Conservation (phyloP, 2,888 invertebrate species). For the Ophion ellenae region DNA sequence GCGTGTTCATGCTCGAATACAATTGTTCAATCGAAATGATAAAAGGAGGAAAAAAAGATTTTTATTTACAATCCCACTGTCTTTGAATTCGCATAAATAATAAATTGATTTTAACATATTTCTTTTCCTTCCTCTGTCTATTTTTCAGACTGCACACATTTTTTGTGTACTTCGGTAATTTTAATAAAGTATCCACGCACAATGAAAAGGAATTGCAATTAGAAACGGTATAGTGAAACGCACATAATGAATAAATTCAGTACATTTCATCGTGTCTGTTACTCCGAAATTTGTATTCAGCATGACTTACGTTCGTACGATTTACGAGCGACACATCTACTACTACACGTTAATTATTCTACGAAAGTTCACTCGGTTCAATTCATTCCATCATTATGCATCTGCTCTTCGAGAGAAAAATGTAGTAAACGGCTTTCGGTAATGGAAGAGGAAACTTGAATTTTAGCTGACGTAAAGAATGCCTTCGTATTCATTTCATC, state of each 20-base stretch:
- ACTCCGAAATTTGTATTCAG: not conserved
- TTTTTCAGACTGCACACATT: not conserved
- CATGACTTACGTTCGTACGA: not conserved
- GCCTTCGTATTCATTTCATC: constrained; percentile 61
- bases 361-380: constrained; percentile 29
- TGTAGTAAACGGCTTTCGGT: constrained; percentile 5
- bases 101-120: not conserved
- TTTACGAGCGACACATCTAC: not conserved
- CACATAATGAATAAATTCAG: not conserved
- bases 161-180: not conserved
- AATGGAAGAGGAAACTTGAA: constrained; percentile 14
- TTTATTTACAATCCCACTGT: not conserved
- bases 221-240: not conserved
- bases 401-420: constrained; percentile 47
- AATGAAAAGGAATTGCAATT: not conserved
- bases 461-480: constrained; percentile 39
- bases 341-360: constrained; percentile 53
- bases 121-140: not conserved
- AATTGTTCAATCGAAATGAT: not conserved
- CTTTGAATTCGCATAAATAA: not conserved
- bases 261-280: not conserved
- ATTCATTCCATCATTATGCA: constrained; percentile 59
- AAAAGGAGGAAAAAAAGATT: not conserved
- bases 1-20: too few species aligned
- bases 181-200: not conserved